These are phyloP conservation scores for Nemapogon koenigi DNA, from an alignment of 2,888 invertebrate genomes.

Conservation along the genomic window DNA sequence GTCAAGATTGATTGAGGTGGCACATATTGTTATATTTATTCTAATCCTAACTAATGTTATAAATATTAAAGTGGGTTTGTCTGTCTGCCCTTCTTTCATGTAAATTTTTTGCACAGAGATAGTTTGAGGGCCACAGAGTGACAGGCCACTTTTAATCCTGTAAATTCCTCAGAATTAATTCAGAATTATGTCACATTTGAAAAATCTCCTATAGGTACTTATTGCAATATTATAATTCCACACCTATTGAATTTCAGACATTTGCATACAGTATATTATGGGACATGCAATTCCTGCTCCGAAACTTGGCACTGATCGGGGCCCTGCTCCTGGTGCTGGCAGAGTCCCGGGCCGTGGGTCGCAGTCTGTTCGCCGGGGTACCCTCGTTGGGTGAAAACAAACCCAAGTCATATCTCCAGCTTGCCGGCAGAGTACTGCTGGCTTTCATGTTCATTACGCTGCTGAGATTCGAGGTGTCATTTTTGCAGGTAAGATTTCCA, in stretches of 20 bases:
- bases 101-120: no score
- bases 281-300: constrained; percentile 95
- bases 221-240: no score
- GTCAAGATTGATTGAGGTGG: no score
- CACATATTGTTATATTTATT: no score
- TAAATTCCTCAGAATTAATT: no score
- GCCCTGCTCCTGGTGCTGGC: constrained; percentile 95
- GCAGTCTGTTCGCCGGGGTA: constrained; percentile 95
- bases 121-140: no score
- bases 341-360: constrained; percentile 93
- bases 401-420: constrained; percentile 95
- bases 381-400: constrained; percentile 93
- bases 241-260: constrained; percentile 79
- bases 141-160: no score
- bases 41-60: no score
- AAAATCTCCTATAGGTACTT: no score
- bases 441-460: constrained; percentile 99
- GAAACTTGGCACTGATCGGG: constrained; percentile 96
- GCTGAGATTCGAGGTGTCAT: constrained; percentile 89
- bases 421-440: constrained; percentile 92
- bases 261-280: constrained; percentile 96
- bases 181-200: no score
- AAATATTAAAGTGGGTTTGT: no score
- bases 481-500: constrained; percentile 72
- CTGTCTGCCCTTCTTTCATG: no score